Conservation (phyloP, 2,797 vertebrate genomes). For the Trichosurus vulpecula region DNA sequence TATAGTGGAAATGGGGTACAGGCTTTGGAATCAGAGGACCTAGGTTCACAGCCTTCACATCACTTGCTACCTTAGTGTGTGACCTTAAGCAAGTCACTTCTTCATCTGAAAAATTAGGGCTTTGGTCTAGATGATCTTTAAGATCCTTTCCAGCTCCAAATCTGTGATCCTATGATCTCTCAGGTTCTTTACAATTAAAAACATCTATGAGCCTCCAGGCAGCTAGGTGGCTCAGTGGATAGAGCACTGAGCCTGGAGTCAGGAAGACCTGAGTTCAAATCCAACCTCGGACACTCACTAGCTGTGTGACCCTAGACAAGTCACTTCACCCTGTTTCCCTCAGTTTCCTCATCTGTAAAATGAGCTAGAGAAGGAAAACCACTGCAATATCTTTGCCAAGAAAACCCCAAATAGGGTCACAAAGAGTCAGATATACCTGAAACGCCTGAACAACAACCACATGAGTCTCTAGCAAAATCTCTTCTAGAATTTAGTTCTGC, state of each 20-base stretch:
- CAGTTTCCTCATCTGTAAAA: background rate
- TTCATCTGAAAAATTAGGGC: background rate
- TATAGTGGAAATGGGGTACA: background rate
- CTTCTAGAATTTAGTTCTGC: background rate
- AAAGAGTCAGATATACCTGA: background rate
- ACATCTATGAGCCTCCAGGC: background rate
- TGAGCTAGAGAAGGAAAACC: background rate
- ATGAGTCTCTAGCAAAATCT: background rate
- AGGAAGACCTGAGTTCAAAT: background rate
- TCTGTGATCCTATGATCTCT: background rate
- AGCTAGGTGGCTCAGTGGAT: too few relatives aligned
- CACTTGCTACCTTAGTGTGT: background rate
- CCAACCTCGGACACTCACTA: background rate
- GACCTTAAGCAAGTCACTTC: background rate
- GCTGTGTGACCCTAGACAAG: background rate
- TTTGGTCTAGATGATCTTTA: background rate
- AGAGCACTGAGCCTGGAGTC: background rate
- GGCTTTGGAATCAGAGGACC: background rate
- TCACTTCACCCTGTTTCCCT: background rate
- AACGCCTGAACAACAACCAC: background rate
- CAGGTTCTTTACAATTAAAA: background rate
- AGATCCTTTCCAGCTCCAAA: background rate
- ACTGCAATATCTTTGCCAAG: background rate
- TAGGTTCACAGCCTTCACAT: background rate
- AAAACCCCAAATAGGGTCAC: background rate